Evolutionary conservation across 1,140 invertebrate genomes (phyloP).

Genomic region (Ostrea denselamellosa): DNA sequence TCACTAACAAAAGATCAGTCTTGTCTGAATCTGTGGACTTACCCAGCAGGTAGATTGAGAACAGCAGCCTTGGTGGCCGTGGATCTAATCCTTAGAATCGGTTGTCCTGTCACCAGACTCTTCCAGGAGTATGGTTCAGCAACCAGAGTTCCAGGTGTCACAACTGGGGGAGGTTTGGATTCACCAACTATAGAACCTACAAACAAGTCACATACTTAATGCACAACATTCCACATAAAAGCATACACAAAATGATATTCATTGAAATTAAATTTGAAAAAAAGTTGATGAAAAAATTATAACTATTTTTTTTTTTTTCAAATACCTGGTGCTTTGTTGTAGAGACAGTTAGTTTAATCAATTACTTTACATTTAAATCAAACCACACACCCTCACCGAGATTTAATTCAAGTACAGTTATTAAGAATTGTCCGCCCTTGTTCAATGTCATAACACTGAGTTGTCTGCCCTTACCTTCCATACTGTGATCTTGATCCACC

Average conservation of each 20-base stretch:
- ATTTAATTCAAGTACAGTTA: background rate
- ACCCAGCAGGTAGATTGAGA: conserved; percentile 76
- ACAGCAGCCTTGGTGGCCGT: conserved; percentile 74
- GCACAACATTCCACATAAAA: background rate
- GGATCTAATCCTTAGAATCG: conserved; percentile 74
- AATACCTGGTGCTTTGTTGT: background rate
- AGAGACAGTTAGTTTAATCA: too few relatives aligned
- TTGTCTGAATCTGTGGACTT: conserved; percentile 28
- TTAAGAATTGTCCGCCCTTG: background rate
- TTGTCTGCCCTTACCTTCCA: conserved; percentile 39
- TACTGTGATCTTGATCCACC: conserved; percentile 28
- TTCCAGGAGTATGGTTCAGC: conserved; percentile 79
- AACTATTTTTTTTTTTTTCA: background rate
- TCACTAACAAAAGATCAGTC: too few relatives aligned
- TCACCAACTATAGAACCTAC: conserved; percentile 65
- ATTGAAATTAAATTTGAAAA: background rate
- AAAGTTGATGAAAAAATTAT: background rate
- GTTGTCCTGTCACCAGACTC: conserved; percentile 76
- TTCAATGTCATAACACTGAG: background rate
- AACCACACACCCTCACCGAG: background rate
- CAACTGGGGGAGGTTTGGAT: conserved; percentile 56
- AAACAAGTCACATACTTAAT: conserved; percentile 8
- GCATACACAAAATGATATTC: background rate
- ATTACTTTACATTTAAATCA: background rate
- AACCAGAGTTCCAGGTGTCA: conserved; percentile 73